Conservation (phyloP, 1,140 invertebrate genomes). For the Caerostris darwini region DNA sequence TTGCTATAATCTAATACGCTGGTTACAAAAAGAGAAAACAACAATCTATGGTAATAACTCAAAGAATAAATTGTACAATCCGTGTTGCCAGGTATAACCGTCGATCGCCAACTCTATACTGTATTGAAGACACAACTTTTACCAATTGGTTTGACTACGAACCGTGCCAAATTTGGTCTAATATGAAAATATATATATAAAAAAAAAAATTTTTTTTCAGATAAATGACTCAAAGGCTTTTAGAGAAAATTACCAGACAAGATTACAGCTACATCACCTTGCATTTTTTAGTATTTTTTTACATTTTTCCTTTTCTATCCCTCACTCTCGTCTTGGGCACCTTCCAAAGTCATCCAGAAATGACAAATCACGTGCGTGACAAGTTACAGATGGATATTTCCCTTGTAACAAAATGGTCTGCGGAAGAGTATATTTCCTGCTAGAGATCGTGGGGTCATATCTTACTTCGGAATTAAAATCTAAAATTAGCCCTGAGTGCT, state of each 20-base stretch:
- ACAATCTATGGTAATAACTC: neutral
- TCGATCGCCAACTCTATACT: neutral
- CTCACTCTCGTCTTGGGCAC: neutral
- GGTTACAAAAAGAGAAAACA: too few relatives aligned
- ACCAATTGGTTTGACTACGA: constrained; percentile 33
- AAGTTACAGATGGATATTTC: constrained; percentile 6
- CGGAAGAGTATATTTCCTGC: neutral
- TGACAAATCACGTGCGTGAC: constrained; percentile 53
- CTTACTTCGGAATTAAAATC: neutral
- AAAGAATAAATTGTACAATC: constrained; percentile 3
- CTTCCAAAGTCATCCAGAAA: constrained; percentile 37
- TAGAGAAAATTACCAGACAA: constrained; percentile 54
- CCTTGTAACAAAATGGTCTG: neutral
- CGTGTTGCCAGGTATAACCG: constrained; percentile 18
- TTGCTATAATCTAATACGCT: constrained; percentile 33
- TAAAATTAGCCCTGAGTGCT: neutral
- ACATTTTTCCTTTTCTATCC: neutral
- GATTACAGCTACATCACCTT: neutral
- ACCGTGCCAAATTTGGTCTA: neutral
- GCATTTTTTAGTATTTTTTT: constrained; percentile 15
- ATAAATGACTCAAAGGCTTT: constrained; percentile 57
- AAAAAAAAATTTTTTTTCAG: constrained; percentile 6
- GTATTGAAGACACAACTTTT: neutral
- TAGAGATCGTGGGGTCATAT: neutral
- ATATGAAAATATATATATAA: neutral